phyloP scores from a whole-genome alignment of 2,113 vertebrate species.

The Carassius auratus region DNA sequence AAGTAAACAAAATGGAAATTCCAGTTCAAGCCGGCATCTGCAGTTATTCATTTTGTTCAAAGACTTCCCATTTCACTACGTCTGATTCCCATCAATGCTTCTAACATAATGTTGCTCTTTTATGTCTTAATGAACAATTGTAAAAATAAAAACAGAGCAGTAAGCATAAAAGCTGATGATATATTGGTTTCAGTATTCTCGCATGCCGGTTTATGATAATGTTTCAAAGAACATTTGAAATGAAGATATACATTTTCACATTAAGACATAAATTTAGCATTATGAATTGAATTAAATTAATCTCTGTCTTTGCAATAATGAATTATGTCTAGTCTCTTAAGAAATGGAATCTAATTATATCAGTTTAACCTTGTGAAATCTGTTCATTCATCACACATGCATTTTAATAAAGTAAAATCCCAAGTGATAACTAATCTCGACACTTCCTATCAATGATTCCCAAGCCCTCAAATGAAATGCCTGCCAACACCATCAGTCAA shows the following conservation, averaged over 20 bases:
- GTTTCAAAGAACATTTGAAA: background rate
- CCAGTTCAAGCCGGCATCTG: background rate
- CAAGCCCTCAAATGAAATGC: conserved; percentile 9
- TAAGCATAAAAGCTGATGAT: background rate
- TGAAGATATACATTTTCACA: background rate
- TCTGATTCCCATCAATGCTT: background rate
- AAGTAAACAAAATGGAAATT: conserved; percentile 23
- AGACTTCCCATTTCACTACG: background rate
- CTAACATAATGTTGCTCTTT: background rate
- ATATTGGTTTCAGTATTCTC: background rate
- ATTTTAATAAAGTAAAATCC: conserved; percentile 40
- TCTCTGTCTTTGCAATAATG: conserved; percentile 33
- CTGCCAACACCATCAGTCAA: conserved; percentile 37
- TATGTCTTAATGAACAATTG: background rate
- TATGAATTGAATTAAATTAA: background rate
- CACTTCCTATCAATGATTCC: conserved; percentile 24
- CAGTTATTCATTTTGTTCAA: conserved; percentile 5
- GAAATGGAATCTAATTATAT: conserved; percentile 31
- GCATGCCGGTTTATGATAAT: background rate
- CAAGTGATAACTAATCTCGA: conserved; percentile 25
- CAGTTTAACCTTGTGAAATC: conserved; percentile 37
- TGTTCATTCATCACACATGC: conserved; percentile 30
- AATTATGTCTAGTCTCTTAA: conserved; percentile 1
- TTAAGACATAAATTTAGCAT: background rate
- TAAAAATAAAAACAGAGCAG: background rate